Evolutionary conservation across 2,113 vertebrate species (phyloP).

Genomic region (Archilochus colubris): DNA sequence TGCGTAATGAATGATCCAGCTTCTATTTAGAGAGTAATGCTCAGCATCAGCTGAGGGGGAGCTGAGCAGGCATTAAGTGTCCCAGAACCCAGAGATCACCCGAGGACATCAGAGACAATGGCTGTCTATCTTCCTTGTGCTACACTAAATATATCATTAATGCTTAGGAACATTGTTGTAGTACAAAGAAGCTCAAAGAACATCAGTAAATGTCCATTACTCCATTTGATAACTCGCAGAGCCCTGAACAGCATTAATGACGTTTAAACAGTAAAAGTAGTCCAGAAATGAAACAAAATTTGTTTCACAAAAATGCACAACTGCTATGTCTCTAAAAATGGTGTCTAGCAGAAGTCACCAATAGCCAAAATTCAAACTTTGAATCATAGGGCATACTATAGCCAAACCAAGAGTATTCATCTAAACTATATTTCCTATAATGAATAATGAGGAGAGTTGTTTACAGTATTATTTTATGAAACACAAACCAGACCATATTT

Average conservation of each 20-base stretch:
- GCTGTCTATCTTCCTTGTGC: background rate
- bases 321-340: background rate
- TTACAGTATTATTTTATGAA: background rate
- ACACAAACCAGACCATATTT: background rate
- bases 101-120: background rate
- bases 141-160: background rate
- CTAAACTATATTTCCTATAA: background rate
- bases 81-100: background rate
- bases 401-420: background rate
- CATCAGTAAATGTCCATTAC: background rate
- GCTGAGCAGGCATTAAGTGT: background rate
- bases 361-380: background rate
- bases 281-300: slow-evolving; percentile 35
- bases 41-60: background rate
- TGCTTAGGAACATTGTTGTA: background rate
- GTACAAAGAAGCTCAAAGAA: background rate
- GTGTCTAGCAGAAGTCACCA: background rate
- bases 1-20: background rate
- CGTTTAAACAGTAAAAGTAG: slow-evolving; percentile 20
- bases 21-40: background rate
- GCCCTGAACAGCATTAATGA: slow-evolving; percentile 23
- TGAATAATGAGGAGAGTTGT: background rate
- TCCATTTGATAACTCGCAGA: slow-evolving; percentile 10
- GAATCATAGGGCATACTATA: background rate
- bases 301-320: background rate